Conservation (phyloP, 2,797 vertebrate species). For the Tenualosa thibaudeaui region DNA sequence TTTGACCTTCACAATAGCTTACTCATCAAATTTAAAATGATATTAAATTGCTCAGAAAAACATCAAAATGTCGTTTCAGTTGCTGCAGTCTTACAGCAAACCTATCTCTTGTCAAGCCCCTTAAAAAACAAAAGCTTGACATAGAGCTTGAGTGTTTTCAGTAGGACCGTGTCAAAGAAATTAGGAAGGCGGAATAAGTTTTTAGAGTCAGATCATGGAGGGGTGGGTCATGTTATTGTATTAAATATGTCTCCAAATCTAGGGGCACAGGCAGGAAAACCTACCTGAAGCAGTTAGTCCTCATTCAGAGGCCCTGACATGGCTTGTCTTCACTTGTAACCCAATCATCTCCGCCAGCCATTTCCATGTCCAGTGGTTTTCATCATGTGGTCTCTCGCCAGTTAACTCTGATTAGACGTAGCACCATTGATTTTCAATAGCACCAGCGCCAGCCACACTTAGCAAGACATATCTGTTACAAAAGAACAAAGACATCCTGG, state of each 20-base stretch:
- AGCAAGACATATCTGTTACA: slow-evolving; percentile 56
- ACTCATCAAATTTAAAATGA: neutral
- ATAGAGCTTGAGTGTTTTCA: neutral
- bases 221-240: slow-evolving; percentile 18
- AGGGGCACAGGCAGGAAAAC: slow-evolving; percentile 36
- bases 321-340: slow-evolving; percentile 61
- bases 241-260: slow-evolving; percentile 8
- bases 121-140: neutral
- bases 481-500: slow-evolving; percentile 42
- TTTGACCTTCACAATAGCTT: neutral
- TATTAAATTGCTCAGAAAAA: neutral
- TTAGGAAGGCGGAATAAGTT: neutral
- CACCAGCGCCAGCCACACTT: slow-evolving; percentile 45
- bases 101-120: neutral
- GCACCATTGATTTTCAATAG: slow-evolving; percentile 54
- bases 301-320: slow-evolving; percentile 49
- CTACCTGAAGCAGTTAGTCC: slow-evolving; percentile 46
- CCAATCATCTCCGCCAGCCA: slow-evolving; percentile 42
- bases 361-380: slow-evolving; percentile 46
- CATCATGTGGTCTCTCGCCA: slow-evolving; percentile 46
- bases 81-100: neutral
- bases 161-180: slow-evolving; percentile 20
- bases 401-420: slow-evolving; percentile 57
- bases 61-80: neutral
- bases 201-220: slow-evolving; percentile 23